Evolutionary conservation across 2,888 invertebrate genomes (phyloP).

Genomic region (Drosophila monieri): DNA sequence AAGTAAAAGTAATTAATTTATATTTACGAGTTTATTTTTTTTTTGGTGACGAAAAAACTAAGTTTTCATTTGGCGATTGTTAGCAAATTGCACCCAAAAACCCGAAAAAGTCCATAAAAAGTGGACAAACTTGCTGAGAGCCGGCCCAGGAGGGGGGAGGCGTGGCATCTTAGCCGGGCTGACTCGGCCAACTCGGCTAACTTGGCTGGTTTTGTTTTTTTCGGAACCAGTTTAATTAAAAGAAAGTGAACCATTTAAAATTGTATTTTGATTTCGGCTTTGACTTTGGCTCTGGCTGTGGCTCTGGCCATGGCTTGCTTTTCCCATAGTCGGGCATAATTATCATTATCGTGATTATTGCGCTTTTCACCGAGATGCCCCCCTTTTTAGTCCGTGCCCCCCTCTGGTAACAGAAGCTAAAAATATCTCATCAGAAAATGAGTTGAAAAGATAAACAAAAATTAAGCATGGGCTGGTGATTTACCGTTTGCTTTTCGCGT

Average conservation of each 20-base stretch:
- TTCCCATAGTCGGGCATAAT: slow-evolving; percentile 26
- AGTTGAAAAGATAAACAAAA: slow-evolving; percentile 10
- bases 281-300: slow-evolving; percentile 5
- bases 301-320: slow-evolving; percentile 19
- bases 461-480: slow-evolving; percentile 56
- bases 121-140: slow-evolving; percentile 47
- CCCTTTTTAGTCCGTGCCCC: not conserved
- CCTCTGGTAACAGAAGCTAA: slow-evolving; percentile 15
- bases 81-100: slow-evolving; percentile 11
- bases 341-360: slow-evolving; percentile 46
- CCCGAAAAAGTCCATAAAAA: slow-evolving; percentile 16
- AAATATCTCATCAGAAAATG: slow-evolving; percentile 27
- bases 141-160: not conserved
- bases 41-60: slow-evolving; percentile 29
- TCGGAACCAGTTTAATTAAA: slow-evolving; percentile 73
- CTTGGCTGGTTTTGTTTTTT: slow-evolving; percentile 19
- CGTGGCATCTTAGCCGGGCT: not conserved
- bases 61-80: slow-evolving; percentile 44
- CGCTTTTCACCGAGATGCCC: slow-evolving; percentile 28
- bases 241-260: slow-evolving; percentile 77
- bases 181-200: slow-evolving; percentile 4
- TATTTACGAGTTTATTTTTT: not conserved
- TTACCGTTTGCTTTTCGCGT: slow-evolving; percentile 61
- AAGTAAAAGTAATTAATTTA: slow-evolving; percentile 1
- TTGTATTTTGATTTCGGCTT: slow-evolving; percentile 45